Evolutionary conservation across 2,888 invertebrate genomes (phyloP).

Genomic region (Gandaritis pyraliata): DNA sequence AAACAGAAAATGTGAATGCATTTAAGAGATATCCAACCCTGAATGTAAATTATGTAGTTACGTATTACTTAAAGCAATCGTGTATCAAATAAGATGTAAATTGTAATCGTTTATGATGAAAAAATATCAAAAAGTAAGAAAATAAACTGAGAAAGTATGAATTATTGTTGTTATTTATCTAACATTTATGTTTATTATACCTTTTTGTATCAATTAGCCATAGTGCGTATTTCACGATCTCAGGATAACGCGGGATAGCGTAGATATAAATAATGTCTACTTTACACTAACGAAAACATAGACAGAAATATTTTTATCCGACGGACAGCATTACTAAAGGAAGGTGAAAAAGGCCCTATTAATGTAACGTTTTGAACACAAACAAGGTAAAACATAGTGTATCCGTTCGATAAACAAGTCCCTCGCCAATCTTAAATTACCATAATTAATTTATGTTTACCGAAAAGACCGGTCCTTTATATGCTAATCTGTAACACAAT

Average conservation of each 20-base stretch:
- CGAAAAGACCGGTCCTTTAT: constrained; percentile 63
- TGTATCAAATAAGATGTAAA: constrained; percentile 77
- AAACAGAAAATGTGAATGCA: constrained; percentile 59
- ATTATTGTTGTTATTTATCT: constrained; percentile 50
- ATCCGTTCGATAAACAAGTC: constrained; percentile 20
- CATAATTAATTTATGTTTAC: constrained; percentile 75
- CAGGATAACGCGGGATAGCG: too few species aligned
- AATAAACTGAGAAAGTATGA: constrained; percentile 69
- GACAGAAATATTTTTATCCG: too few species aligned
- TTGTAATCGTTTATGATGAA: constrained; percentile 76
- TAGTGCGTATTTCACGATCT: too few species aligned
- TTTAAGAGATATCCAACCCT: constrained; percentile 62
- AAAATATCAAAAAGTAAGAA: constrained; percentile 73
- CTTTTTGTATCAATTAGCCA: background rate
- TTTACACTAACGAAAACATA: too few species aligned
- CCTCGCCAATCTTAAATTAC: constrained; percentile 55
- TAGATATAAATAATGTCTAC: too few species aligned
- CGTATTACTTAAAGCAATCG: constrained; percentile 69
- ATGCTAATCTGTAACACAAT: constrained; percentile 82
- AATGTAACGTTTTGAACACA: too few species aligned
- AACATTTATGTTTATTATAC: background rate
- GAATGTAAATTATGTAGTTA: constrained; percentile 69
- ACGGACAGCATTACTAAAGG: too few species aligned
- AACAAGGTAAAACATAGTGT: background rate
- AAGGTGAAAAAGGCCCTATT: too few species aligned